phyloP scores from a whole-genome alignment of 2,797 vertebrate genomes.

The Ceyx erithaca region DNA sequence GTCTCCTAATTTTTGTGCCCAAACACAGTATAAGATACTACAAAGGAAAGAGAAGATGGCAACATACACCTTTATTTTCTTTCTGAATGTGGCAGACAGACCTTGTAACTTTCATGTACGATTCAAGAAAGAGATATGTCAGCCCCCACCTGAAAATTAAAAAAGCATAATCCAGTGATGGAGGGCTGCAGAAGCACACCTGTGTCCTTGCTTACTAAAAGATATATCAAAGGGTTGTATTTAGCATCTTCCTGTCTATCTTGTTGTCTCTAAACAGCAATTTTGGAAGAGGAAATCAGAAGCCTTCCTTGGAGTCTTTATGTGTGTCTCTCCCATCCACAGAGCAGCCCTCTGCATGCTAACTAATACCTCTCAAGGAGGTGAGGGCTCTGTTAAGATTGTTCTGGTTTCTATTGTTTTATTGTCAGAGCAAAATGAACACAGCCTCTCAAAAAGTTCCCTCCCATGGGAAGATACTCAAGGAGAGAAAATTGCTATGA shows the following conservation, averaged over 20 bases:
- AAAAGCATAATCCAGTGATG: not conserved
- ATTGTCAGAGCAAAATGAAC: conserved; percentile 56
- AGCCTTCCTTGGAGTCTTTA: not conserved
- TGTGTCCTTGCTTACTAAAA: not conserved
- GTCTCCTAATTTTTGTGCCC: not conserved
- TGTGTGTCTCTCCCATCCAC: conserved; percentile 5
- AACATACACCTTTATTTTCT: not conserved
- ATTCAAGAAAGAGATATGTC: not conserved
- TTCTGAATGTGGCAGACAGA: not conserved
- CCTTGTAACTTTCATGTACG: not conserved
- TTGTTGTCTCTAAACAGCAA: not conserved
- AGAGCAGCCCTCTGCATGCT: conserved; percentile 36
- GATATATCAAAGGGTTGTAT: not conserved
- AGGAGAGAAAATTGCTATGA: conserved; percentile 71
- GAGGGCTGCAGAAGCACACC: not conserved
- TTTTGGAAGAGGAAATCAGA: not conserved
- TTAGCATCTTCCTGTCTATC: not conserved
- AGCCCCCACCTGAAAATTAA: not conserved
- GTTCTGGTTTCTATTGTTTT: conserved; percentile 59
- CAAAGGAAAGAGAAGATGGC: not conserved
- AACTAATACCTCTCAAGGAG: not conserved
- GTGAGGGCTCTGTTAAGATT: conserved; percentile 29
- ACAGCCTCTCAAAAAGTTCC: conserved; percentile 64
- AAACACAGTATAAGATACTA: not conserved
- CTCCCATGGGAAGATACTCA: conserved; percentile 64